These are phyloP conservation scores for Cheilosia vulpina DNA, from an alignment of 2,888 invertebrate genomes.

Conservation along the genomic window DNA sequence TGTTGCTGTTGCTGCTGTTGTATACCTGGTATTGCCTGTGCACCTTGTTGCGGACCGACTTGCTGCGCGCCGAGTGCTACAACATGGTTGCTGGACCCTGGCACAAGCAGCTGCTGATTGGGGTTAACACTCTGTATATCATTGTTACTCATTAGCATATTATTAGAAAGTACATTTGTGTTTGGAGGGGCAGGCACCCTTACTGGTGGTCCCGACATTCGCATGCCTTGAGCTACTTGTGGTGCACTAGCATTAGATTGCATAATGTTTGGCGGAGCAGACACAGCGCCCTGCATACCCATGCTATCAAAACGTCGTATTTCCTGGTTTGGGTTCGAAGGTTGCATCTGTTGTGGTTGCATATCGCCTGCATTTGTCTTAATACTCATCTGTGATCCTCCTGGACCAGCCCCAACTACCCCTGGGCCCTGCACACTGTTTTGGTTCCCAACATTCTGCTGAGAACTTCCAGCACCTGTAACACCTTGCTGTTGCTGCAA, in stretches of 20 bases:
- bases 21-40: constrained; percentile 63
- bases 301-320: constrained; percentile 81
- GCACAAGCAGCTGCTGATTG: constrained; percentile 67
- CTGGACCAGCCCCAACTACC: constrained; percentile 40
- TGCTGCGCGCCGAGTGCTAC: constrained; percentile 76
- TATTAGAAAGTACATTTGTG: constrained; percentile 78
- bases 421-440: constrained; percentile 61
- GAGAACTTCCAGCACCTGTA: constrained; percentile 33
- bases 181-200: constrained; percentile 79
- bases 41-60: constrained; percentile 73
- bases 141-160: constrained; percentile 77
- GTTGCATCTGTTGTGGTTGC: constrained; percentile 80
- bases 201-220: constrained; percentile 81
- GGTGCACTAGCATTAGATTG: constrained; percentile 78
- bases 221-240: constrained; percentile 80
- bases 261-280: constrained; percentile 77
- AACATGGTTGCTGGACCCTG: constrained; percentile 74
- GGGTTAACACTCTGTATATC: constrained; percentile 72
- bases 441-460: constrained; percentile 68
- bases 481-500: constrained; percentile 83
- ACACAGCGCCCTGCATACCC: constrained; percentile 79
- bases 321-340: constrained; percentile 79
- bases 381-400: constrained; percentile 68
- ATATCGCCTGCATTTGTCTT: constrained; percentile 78
- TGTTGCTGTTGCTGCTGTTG: constrained; percentile 75